Base-by-base conservation (phyloP, 2,797 vertebrate species). In the Nannoperca obscura region DNA sequence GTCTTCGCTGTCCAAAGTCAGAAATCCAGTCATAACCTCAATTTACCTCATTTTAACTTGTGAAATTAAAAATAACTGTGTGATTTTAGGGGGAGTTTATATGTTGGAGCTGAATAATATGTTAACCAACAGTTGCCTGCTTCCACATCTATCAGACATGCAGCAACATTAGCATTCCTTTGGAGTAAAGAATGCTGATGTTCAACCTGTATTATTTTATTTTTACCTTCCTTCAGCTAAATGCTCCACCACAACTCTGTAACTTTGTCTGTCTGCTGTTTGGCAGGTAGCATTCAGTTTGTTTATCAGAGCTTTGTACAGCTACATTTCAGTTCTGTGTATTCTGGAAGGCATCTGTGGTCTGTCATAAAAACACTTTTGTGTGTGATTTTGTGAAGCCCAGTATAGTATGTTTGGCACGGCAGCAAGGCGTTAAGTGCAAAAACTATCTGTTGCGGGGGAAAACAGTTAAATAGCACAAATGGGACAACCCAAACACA, bases 401-500 rank as follows among this genome's bases (percentile, higher is more conserved):
- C 4, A 40, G 12, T 32, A 11, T 42, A 24, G 50, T 10, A 22
- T 57, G 47, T 53, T 69, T 42, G 46, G 15, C 61, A 58, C 8
- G 0, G 19, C 50, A 34, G 36, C 22, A 20, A 61, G 30, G 58
- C 22, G 12, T 61, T 22, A 55, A 74, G 55, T 68, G 59, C 69
- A 57, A 46, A 74, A 58, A 62, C 38, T 44, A 36, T 81, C 71
- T 69, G 36, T 61, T 61, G 64, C 7, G 1, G 66, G 74, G 50
- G 70, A 63, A 76, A 73, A 64, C 62, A 0, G 50, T 75, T 58
- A 78, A 82, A 62, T 80, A 44, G 77, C 78, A 84, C 74, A 85
- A 88, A 83, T 36, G 60, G 73, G 62, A 76, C 54, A 65, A 74
- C 70, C 81, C 72, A 79, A 82, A 88, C 82, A 82, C 64, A 79